These are phyloP conservation scores for Ectemnius continuus DNA, from an alignment of 2,888 invertebrate genomes.

Conservation along the genomic window DNA sequence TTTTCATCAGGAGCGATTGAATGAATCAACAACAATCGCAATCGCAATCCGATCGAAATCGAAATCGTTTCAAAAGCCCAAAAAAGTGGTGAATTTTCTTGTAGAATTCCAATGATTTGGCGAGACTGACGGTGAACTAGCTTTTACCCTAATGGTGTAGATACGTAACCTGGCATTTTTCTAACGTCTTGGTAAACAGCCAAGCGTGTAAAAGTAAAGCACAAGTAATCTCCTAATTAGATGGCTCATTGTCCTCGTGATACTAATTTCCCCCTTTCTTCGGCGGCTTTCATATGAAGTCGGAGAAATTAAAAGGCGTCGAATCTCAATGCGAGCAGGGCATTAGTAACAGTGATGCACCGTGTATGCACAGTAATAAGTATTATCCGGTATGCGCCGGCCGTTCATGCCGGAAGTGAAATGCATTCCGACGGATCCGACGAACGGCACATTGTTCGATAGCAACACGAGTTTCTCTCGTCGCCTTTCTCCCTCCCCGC, in stretches of 20 bases:
- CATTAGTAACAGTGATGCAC: neutral
- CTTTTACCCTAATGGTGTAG: neutral
- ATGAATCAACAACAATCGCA: too few relatives aligned
- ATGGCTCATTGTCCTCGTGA: too few relatives aligned
- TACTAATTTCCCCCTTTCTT: too few relatives aligned
- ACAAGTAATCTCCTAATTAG: too few relatives aligned
- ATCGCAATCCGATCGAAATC: too few relatives aligned
- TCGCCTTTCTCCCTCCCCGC: constrained; percentile 34
- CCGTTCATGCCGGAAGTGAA: constrained; percentile 62
- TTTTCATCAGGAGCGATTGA: too few relatives aligned
- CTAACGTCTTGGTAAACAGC: neutral
- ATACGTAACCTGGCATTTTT: neutral
- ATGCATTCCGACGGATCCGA: constrained; percentile 64
- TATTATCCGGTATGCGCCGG: constrained; percentile 33
- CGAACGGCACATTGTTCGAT: constrained; percentile 63
- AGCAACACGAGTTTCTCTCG: constrained; percentile 38
- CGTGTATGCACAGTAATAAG: constrained; percentile 28
- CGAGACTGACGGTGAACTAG: too few relatives aligned
- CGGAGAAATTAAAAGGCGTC: too few relatives aligned
- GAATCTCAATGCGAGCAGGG: neutral
- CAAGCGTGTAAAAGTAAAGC: neutral
- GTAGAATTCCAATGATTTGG: neutral
- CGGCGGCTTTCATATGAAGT: too few relatives aligned
- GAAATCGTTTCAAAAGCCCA: too few relatives aligned
- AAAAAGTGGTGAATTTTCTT: too few relatives aligned